Conservation (phyloP, 1,140 invertebrate species). For the Drosophila teissieri region DNA sequence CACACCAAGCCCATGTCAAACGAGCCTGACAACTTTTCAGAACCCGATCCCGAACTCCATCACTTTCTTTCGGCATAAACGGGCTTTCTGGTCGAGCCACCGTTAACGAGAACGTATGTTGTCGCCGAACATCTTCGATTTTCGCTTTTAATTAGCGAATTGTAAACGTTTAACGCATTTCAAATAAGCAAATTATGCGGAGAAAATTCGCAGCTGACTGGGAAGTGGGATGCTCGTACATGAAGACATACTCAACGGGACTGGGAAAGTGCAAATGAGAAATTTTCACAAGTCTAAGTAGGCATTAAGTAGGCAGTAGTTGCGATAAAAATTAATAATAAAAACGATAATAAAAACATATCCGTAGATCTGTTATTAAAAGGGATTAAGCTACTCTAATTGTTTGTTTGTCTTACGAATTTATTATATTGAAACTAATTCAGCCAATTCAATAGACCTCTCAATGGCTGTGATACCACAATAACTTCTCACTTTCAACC, state of each 20-base stretch:
- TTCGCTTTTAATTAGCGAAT: slow-evolving; percentile 58
- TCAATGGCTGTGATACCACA: slow-evolving; percentile 2
- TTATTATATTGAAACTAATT: background rate
- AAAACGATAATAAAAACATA: too few species aligned
- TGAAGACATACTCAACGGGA: background rate
- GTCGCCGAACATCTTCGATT: slow-evolving; percentile 40
- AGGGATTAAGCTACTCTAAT: background rate
- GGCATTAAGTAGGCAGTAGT: background rate
- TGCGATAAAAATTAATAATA: too few species aligned
- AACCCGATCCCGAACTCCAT: slow-evolving; percentile 46
- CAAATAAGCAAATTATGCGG: slow-evolving; percentile 58
- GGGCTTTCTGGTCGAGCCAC: slow-evolving; percentile 30
- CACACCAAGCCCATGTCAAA: slow-evolving; percentile 44
- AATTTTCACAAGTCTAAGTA: background rate
- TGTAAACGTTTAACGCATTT: slow-evolving; percentile 28
- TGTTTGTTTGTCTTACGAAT: background rate
- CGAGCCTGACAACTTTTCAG: slow-evolving; percentile 61
- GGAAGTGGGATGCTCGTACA: slow-evolving; percentile 5
- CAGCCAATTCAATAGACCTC: slow-evolving; percentile 3
- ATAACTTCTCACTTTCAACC: slow-evolving; percentile 67
- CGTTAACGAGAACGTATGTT: slow-evolving; percentile 28
- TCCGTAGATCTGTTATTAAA: background rate
- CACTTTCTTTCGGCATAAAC: slow-evolving; percentile 62
- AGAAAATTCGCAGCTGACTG: slow-evolving; percentile 34
- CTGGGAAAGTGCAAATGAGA: slow-evolving; percentile 28